A percentile compares a stretch with the other conserved stretches of the same genome.
phyloP scores from a whole-genome alignment of 2,888 invertebrate genomes.

The Orthosia incerta region DNA sequence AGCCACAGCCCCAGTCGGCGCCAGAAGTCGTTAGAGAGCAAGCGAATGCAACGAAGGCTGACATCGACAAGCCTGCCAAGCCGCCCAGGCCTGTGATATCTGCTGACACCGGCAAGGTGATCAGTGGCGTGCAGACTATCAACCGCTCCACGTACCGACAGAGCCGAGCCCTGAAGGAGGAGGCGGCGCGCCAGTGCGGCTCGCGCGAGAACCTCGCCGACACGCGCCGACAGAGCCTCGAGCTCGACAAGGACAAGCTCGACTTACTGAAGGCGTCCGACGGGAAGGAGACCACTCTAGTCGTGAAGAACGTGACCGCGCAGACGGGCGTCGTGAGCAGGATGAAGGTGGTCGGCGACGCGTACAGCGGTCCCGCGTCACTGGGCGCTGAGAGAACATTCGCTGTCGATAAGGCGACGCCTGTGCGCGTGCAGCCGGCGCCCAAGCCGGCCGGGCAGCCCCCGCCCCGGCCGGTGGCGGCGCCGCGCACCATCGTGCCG shows the following conservation, averaged over 20 bases:
- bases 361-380: conserved; percentile 80
- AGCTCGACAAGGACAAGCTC: conserved; percentile 88
- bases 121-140: conserved; percentile 91
- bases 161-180: conserved; percentile 87
- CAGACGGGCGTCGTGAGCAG: conserved; percentile 86
- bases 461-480: conserved; percentile 85
- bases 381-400: conserved; percentile 71
- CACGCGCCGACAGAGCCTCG: conserved; percentile 89
- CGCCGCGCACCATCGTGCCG: conserved; percentile 85
- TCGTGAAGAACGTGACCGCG: conserved; percentile 84
- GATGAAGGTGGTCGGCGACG: conserved; percentile 84
- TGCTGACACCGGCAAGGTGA: conserved; percentile 84
- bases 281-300: conserved; percentile 78
- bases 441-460: conserved; percentile 68
- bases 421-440: conserved; percentile 68
- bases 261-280: conserved; percentile 72
- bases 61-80: conserved; percentile 91
- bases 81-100: conserved; percentile 92
- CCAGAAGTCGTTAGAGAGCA: conserved; percentile 67
- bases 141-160: conserved; percentile 91
- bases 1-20: conserved; percentile 65
- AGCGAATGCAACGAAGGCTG: conserved; percentile 75
- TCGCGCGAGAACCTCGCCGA: conserved; percentile 86
- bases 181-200: conserved; percentile 79
- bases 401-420: conserved; percentile 40